phyloP scores from a whole-genome alignment of 2,888 invertebrate genomes.

The Cantharis lateralis region DNA sequence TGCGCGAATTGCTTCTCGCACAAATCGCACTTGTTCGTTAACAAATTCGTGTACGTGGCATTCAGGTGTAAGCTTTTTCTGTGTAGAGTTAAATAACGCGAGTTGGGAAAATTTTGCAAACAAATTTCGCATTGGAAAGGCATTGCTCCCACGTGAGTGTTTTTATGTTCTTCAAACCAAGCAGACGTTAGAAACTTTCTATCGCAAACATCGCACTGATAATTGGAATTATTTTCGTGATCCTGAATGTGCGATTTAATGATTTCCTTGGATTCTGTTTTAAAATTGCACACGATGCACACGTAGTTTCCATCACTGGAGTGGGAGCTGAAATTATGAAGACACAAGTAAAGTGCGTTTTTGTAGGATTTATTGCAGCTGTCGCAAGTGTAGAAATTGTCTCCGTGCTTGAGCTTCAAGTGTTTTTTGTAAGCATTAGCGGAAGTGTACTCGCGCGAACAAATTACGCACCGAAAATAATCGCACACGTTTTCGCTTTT shows the following conservation, averaged over 20 bases:
- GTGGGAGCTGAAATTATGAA: constrained; percentile 36
- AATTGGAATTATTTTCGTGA: constrained; percentile 17
- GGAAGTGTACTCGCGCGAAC: constrained; percentile 42
- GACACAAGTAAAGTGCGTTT: constrained; percentile 34
- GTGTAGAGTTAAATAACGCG: constrained; percentile 57
- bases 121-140: constrained; percentile 59
- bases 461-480: constrained; percentile 40
- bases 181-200: constrained; percentile 11
- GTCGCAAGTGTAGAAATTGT: constrained; percentile 29
- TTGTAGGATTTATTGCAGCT: constrained; percentile 42
- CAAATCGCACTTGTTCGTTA: constrained; percentile 52
- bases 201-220: constrained; percentile 16
- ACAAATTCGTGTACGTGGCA: constrained; percentile 38
- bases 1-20: constrained; percentile 54
- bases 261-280: constrained; percentile 34
- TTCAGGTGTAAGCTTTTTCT: constrained; percentile 56
- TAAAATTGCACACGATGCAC: constrained; percentile 33
- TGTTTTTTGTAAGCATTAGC: constrained; percentile 44
- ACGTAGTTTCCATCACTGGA: constrained; percentile 27
- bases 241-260: constrained; percentile 49
- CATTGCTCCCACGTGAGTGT: constrained; percentile 52
- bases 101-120: constrained; percentile 38
- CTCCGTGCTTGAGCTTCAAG: constrained; percentile 40
- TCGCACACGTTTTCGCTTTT: constrained; percentile 15
- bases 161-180: constrained; percentile 38